A percentile compares a stretch with the other conserved stretches of the same genome.
These are phyloP conservation scores for Ichneumoninae sp. DNA, from an alignment of 2,888 invertebrate genomes.

Conservation along the genomic window DNA sequence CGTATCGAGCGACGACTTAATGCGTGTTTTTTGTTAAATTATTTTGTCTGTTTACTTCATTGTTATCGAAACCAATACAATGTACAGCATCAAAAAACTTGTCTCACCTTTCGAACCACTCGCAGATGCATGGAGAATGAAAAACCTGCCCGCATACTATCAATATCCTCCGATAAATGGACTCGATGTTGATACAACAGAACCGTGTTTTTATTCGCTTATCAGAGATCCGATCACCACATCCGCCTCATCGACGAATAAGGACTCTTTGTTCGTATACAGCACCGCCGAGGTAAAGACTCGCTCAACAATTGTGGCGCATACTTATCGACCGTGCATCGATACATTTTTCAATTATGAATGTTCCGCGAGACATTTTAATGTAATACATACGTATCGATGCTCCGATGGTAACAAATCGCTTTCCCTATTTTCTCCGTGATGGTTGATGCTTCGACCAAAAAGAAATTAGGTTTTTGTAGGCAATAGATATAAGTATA, in stretches of 20 bases:
- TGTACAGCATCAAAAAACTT: not conserved
- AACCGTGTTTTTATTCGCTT: not conserved
- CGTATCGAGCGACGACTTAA: not conserved
- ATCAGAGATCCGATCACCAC: not conserved
- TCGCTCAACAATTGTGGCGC: not conserved
- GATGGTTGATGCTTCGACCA: too few species aligned
- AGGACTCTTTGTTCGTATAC: not conserved
- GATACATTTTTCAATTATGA: not conserved
- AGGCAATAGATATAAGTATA: too few species aligned
- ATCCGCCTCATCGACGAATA: not conserved
- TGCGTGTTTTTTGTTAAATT: not conserved
- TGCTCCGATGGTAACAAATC: too few species aligned
- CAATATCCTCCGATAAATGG: constrained; percentile 70
- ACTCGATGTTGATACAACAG: not conserved
- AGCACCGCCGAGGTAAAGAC: not conserved
- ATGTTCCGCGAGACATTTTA: not conserved
- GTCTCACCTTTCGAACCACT: constrained; percentile 75
- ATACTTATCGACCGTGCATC: not conserved
- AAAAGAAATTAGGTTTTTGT: too few species aligned
- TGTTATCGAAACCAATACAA: not conserved
- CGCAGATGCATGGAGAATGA: constrained; percentile 73
- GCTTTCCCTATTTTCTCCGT: too few species aligned
- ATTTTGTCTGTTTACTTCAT: not conserved
- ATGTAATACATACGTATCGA: too few species aligned
- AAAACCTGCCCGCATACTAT: constrained; percentile 77